A percentile compares a stretch with the other conserved stretches of the same genome.
phyloP scores from a whole-genome alignment of 1,140 invertebrate species.

The Zaprionus ghesquierei region DNA sequence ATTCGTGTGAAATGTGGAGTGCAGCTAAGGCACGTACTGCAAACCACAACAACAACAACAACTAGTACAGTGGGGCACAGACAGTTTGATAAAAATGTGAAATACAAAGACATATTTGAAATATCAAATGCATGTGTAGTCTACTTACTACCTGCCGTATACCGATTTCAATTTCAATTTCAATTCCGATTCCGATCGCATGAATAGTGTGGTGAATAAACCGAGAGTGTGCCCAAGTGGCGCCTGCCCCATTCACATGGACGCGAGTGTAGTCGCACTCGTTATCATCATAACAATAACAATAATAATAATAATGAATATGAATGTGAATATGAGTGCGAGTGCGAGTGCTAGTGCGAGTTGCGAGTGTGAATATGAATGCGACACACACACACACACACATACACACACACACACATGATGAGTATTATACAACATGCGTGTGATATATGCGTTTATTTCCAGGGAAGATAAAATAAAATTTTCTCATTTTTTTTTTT shows the following conservation, averaged over 20 bases:
- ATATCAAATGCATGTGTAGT: slow-evolving; percentile 25
- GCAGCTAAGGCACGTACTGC: slow-evolving; percentile 56
- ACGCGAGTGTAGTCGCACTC: slow-evolving; percentile 5
- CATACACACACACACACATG: neutral
- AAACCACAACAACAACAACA: slow-evolving; percentile 35
- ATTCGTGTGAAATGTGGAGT: slow-evolving; percentile 72
- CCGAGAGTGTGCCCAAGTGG: too few relatives aligned
- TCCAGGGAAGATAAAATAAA: slow-evolving; percentile 25
- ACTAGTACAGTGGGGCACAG: slow-evolving; percentile 30
- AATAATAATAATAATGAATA: slow-evolving; percentile 7
- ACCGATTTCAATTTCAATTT: slow-evolving; percentile 4
- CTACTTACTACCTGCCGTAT: neutral
- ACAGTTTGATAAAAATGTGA: slow-evolving; percentile 51
- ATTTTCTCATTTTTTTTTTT: slow-evolving; percentile 14
- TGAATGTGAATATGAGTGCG: neutral
- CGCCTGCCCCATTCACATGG: slow-evolving; percentile 2
- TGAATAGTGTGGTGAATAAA: slow-evolving; percentile 21
- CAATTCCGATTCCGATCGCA: slow-evolving; percentile 21
- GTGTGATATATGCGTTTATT: slow-evolving; percentile 18
- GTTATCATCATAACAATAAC: slow-evolving; percentile 5
- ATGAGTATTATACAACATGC: slow-evolving; percentile 27
- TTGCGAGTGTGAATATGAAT: neutral
- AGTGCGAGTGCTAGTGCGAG: neutral
- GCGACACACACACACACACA: neutral
- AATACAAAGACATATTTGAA: slow-evolving; percentile 32